These are phyloP conservation scores for Albula glossodonta DNA, from an alignment of 2,113 vertebrate species.

Conservation along the genomic window DNA sequence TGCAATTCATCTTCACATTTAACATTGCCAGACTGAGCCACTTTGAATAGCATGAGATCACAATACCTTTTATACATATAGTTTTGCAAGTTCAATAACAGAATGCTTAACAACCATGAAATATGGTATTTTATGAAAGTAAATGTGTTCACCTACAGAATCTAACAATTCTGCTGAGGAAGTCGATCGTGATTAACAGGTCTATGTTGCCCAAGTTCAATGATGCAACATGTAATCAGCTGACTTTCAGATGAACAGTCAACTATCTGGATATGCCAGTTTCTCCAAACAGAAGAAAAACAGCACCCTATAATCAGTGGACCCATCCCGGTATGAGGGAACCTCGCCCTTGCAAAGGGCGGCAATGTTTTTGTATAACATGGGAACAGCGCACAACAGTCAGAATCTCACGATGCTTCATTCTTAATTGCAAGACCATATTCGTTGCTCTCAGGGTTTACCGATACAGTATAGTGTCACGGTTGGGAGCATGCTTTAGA, in stretches of 20 bases:
- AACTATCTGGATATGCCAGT: background rate
- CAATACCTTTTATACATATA: background rate
- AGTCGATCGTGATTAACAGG: background rate
- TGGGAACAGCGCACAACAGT: background rate
- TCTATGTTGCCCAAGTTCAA: background rate
- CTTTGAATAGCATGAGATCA: background rate
- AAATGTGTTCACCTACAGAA: background rate
- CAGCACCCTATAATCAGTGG: background rate
- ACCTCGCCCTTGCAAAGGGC: background rate
- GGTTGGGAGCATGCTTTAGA: background rate
- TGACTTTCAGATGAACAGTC: background rate
- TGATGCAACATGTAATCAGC: background rate
- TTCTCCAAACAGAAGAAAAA: background rate
- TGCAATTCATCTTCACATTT: too few species aligned
- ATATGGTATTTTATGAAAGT: background rate
- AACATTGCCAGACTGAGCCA: background rate
- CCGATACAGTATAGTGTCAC: too few species aligned
- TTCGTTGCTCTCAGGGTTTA: background rate
- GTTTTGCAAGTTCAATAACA: background rate
- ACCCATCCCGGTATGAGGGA: background rate
- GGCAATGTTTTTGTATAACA: background rate
- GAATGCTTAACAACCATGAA: background rate
- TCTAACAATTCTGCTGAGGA: background rate
- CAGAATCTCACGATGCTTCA: background rate
- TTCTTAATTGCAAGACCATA: background rate